phyloP scores from a whole-genome alignment of 2,797 vertebrate genomes.

The Amazona finschi region DNA sequence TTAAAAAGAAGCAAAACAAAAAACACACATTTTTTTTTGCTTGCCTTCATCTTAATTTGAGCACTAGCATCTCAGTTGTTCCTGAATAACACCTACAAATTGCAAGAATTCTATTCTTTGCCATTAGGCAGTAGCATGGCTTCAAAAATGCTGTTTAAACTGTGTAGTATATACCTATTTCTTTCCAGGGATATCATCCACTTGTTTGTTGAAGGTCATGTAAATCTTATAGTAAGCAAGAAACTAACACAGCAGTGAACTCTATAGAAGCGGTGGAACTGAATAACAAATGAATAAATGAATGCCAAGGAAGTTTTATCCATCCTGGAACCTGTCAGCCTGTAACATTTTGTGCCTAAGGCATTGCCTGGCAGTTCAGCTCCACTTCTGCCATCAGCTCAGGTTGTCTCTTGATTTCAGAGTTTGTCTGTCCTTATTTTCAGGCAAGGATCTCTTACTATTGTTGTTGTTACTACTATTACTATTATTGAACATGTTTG shows the following conservation, averaged over 20 bases:
- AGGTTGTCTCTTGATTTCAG: not conserved
- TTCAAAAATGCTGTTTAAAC: not conserved
- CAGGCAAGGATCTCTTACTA: not conserved
- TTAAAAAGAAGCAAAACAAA: not conserved
- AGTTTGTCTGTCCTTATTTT: not conserved
- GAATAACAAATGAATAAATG: not conserved
- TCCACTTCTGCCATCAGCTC: not conserved
- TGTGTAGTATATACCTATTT: not conserved
- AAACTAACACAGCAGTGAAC: not conserved
- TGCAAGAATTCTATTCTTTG: not conserved
- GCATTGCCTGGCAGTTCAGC: not conserved
- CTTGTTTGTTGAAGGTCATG: not conserved
- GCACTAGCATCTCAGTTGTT: not conserved
- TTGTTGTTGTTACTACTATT: not conserved
- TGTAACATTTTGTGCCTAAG: not conserved
- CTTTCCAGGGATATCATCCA: not conserved
- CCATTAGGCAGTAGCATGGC: not conserved
- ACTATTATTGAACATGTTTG: not conserved
- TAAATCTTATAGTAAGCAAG: not conserved
- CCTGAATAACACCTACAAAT: not conserved
- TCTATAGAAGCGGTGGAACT: not conserved
- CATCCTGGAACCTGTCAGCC: not conserved
- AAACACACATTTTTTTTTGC: not conserved
- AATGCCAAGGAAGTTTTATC: not conserved
- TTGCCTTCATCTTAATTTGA: not conserved